These are phyloP conservation scores for Cyphotilapia sp. DNA, from an alignment of 2,113 vertebrate genomes.

Conservation along the genomic window DNA sequence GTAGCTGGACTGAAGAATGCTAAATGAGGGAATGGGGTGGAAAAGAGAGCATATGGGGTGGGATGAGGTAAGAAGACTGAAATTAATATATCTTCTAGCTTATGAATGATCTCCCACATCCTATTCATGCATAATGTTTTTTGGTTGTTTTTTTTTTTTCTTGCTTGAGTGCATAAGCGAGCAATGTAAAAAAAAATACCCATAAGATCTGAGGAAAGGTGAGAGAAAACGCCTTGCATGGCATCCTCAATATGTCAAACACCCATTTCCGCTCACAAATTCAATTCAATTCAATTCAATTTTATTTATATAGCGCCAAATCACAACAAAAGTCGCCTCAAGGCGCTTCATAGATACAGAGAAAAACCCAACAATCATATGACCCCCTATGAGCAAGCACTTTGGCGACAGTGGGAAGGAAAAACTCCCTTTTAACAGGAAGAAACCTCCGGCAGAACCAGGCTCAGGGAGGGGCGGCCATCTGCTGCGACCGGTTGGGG, in stretches of 20 bases:
- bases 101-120: conserved; percentile 21
- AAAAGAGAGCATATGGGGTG: background rate
- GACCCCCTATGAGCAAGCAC: too few species aligned
- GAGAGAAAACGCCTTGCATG: background rate
- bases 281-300: too few species aligned
- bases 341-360: too few species aligned
- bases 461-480: too few species aligned
- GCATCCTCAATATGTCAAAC: conserved; percentile 1
- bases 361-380: too few species aligned
- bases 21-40: conserved; percentile 19
- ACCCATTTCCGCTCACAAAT: background rate
- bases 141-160: background rate
- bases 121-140: conserved; percentile 36
- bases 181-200: background rate
- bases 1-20: conserved; percentile 32
- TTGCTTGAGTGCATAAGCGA: background rate
- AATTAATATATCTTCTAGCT: conserved; percentile 47
- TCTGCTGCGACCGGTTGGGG: too few species aligned
- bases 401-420: too few species aligned
- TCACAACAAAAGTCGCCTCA: too few species aligned
- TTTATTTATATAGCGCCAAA: too few species aligned
- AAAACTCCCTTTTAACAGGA: too few species aligned
- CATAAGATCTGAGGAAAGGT: background rate
- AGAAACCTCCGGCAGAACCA: too few species aligned
- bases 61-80: conserved; percentile 10